Conservation (phyloP, 2,113 vertebrate species). For the Indicator indicator region DNA sequence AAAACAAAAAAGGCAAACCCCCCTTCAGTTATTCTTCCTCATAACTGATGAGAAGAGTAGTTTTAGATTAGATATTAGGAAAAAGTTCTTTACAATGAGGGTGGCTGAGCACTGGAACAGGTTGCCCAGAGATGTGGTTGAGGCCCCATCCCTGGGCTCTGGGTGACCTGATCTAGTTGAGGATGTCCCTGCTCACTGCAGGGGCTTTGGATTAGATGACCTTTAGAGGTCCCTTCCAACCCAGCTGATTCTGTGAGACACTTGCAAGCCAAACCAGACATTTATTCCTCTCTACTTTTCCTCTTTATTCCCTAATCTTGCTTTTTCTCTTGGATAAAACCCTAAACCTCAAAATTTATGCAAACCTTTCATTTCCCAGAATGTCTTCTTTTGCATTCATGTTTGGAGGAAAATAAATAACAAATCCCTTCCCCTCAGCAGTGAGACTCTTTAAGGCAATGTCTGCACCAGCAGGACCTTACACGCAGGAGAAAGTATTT, state of each 20-base stretch:
- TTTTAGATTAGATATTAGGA: too few relatives aligned
- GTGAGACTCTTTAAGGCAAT: background rate
- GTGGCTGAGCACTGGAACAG: too few relatives aligned
- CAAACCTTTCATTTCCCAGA: background rate
- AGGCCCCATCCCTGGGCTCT: too few relatives aligned
- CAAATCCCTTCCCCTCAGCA: background rate
- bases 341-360: background rate
- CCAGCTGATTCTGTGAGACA: background rate
- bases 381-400: background rate
- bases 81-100: too few relatives aligned
- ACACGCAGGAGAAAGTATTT: background rate
- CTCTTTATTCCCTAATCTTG: background rate
- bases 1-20: background rate
- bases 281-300: background rate
- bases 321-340: background rate
- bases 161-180: too few relatives aligned
- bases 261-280: background rate
- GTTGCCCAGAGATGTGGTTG: too few relatives aligned
- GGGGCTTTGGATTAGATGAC: too few relatives aligned
- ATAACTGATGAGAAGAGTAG: background rate
- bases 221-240: too few relatives aligned
- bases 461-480: background rate
- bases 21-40: background rate
- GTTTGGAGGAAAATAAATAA: background rate
- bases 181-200: too few relatives aligned